Base-by-base conservation (phyloP, 2,113 vertebrate species). In the Formicarius rufipectus region DNA sequence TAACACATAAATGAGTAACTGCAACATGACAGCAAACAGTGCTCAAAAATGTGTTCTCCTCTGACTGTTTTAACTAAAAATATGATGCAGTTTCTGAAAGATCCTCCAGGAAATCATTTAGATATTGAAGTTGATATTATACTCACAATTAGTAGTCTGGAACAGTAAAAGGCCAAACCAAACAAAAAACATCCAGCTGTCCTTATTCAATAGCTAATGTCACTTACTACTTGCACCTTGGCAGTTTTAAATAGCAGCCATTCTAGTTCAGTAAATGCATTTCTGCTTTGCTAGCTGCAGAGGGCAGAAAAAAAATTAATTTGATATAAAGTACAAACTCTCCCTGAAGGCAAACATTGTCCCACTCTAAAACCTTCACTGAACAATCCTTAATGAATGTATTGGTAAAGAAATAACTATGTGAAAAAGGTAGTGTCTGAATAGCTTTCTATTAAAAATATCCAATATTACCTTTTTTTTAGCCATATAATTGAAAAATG, bases 341-440 rank as follows among this genome's bases (percentile, higher is more conserved):
- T 87, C 80, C 77, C 95, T 69, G 80, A 96, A 96, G 84, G 86
- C 73, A 90, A 95, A 95, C 80, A 92, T 3, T 62, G 92, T 89
- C 79, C 87, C 90, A 55, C 81, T 64, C 68, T 90, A 93, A 96
- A 94, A 93, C 78, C 89, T 82, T 88, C 78, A 82, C 72, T 50
- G 91, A 96, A 89, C 52, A 81, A 77, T 92, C 44, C 39, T 62
- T 91, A 96, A 92, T 89, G 73, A 92, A 83, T 68, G 64, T 89
- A 95, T 93, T 95, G 95, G 95, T 95, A 92, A 95, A 97, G 62
- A 96, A 96, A 96, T 80, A 96, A 91, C 66, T 55, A 90, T 86
- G 86, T 94, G 84, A 56, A 93, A 97, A 74, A 72, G 91, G 93
- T 82, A 91, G 64, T 42, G 52, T 59, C 84, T 78, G 69, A 92